phyloP scores from a whole-genome alignment of 2,113 vertebrate genomes.

The Monopterus albus region DNA sequence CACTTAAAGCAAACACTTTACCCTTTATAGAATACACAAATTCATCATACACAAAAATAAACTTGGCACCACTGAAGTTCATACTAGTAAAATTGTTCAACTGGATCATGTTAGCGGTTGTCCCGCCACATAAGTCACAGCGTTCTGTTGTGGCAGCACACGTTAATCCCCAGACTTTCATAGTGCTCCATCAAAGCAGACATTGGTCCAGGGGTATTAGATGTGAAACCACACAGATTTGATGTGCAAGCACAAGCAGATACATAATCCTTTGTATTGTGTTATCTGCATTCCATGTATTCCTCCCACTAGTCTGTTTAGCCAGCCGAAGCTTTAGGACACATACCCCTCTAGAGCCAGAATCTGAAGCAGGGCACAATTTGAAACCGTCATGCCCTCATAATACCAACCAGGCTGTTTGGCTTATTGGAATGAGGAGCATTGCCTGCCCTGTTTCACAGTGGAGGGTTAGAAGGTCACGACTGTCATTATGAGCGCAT shows the following conservation, averaged over 20 bases:
- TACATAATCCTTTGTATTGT: slow-evolving; percentile 73
- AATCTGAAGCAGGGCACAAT: slow-evolving; percentile 61
- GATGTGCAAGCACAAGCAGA: slow-evolving; percentile 66
- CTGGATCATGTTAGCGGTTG: slow-evolving; percentile 27
- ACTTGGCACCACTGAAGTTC: slow-evolving; percentile 11
- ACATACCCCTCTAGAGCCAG: slow-evolving; percentile 43
- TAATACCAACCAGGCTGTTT: slow-evolving; percentile 65
- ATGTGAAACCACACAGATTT: slow-evolving; percentile 56
- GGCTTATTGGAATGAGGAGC: slow-evolving; percentile 69
- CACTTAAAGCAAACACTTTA: slow-evolving; percentile 4
- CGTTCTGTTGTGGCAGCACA: slow-evolving; percentile 30
- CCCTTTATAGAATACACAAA: slow-evolving; percentile 8
- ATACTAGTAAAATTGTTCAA: slow-evolving; percentile 20
- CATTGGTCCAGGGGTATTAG: slow-evolving; percentile 52
- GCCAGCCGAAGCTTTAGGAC: slow-evolving; percentile 65
- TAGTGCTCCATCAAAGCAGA: slow-evolving; percentile 58
- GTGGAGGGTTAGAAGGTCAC: slow-evolving; percentile 75
- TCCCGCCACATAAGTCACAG: slow-evolving; percentile 30
- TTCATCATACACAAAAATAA: neutral
- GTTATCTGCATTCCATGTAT: slow-evolving; percentile 73
- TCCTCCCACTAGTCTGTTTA: slow-evolving; percentile 61
- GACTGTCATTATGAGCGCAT: slow-evolving; percentile 61
- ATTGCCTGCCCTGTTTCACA: slow-evolving; percentile 58
- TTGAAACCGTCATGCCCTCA: slow-evolving; percentile 63
- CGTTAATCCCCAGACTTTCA: slow-evolving; percentile 66